phyloP scores from a whole-genome alignment of 2,797 vertebrate genomes.

The Pangasius sanitwongsei region DNA sequence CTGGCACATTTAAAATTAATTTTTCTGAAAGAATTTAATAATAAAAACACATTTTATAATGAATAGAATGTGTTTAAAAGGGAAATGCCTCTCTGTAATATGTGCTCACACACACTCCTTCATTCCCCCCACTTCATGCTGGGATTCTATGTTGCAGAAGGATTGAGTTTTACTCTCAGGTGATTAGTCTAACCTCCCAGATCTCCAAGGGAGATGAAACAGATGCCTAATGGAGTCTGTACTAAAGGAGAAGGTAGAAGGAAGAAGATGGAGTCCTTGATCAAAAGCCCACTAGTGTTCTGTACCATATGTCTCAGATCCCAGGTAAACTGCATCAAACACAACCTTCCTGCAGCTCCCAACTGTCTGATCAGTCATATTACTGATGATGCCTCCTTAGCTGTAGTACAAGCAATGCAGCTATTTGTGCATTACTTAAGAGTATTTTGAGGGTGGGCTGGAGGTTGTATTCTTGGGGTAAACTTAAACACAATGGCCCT shows the following conservation, averaged over 20 bases:
- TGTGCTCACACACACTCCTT: neutral
- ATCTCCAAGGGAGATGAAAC: slow-evolving; percentile 21
- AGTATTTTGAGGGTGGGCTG: neutral
- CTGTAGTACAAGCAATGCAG: neutral
- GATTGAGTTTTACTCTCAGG: slow-evolving; percentile 27
- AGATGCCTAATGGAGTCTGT: slow-evolving; percentile 14
- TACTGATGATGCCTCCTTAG: neutral
- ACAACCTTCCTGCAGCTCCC: slow-evolving; percentile 22
- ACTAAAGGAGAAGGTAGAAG: slow-evolving; percentile 29
- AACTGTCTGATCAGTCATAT: slow-evolving; percentile 29
- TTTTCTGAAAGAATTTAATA: neutral
- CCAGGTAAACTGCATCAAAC: slow-evolving; percentile 18
- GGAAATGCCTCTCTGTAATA: neutral
- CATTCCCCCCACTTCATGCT: neutral
- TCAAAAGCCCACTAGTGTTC: slow-evolving; percentile 25
- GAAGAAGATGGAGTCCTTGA: slow-evolving; percentile 28
- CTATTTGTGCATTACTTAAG: slow-evolving; percentile 9
- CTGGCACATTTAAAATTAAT: neutral
- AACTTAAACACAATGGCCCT: neutral
- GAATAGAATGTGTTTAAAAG: neutral
- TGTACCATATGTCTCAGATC: slow-evolving; percentile 16
- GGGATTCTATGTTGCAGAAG: neutral
- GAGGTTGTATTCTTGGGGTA: neutral
- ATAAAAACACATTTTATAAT: neutral
- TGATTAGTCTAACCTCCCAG: slow-evolving; percentile 43